These are phyloP conservation scores for Heterodera filipjevi DNA, from an alignment of 2,888 invertebrate species.

Conservation along the genomic window DNA sequence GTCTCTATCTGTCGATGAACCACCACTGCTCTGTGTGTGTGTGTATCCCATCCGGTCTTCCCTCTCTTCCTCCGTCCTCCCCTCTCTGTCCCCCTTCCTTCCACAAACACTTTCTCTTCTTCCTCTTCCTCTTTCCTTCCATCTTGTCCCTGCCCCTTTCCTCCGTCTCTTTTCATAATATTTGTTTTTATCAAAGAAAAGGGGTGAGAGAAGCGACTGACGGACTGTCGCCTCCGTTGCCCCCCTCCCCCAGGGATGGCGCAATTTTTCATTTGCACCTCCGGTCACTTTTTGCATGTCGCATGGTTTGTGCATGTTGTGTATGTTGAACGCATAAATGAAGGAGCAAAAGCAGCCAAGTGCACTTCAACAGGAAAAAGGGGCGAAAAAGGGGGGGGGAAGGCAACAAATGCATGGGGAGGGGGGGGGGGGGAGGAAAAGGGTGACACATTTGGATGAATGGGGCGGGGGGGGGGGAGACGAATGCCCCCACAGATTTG, in stretches of 20 bases:
- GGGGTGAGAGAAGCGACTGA: slow-evolving; percentile 6
- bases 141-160: neutral
- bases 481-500: neutral
- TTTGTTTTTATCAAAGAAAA: slow-evolving; percentile 19
- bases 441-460: slow-evolving; percentile 2
- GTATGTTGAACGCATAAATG: neutral
- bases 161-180: neutral
- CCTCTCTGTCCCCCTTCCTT: neutral
- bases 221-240: neutral
- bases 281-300: slow-evolving; percentile 17
- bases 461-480: neutral
- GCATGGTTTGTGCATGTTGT: neutral
- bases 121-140: neutral
- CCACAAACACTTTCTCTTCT: slow-evolving; percentile 17
- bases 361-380: neutral
- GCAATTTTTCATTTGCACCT: slow-evolving; percentile 19
- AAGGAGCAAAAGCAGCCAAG: neutral
- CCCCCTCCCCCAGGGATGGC: no score
- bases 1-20: neutral
- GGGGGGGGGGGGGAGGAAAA: neutral
- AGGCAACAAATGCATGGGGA: slow-evolving; percentile 10
- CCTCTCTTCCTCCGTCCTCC: neutral
- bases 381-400: neutral
- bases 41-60: neutral
- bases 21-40: neutral